Base-by-base conservation (phyloP, 2,113 vertebrate genomes). In the Acrocephalus arundinaceus region DNA sequence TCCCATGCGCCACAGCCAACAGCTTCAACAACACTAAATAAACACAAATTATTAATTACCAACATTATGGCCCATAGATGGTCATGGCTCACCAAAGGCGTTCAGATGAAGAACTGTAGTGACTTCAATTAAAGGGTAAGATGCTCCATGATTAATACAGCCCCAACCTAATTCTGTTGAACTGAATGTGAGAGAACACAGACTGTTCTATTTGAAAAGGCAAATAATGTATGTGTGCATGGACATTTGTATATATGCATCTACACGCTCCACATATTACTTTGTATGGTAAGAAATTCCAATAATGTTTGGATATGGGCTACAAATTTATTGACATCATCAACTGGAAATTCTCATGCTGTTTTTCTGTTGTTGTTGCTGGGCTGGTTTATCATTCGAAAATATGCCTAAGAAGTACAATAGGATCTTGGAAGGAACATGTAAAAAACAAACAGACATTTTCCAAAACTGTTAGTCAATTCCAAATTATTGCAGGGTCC, bases 401-500 rank as follows among this genome's bases (percentile, higher is more conserved):
- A 88, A 59, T 61, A 86, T 20, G 30, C 15, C 11, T 17, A 85
- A 93, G 75, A 82, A 95, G 46, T 54, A 89, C 22, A 94, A 92
- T 33, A 54, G 51, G 75, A 77, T 94, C 85, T 89, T 80, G 72
- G 63, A 93, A 97, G 54, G 55, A 49, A 59, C 55, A 75, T 0
- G 10, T 37, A 9, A 88, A 93, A 95, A 65, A 54, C 78, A 95
- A 70, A 57, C 78, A 94, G 51, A 57, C 57, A 55, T 94, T 87
- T 91, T 85, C 65, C 68, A 90, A 96, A 97, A 95, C 95, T 96
- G 96, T 93, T 97, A 97, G 96, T 98, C 95, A 97, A 97, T 92
- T 96, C 91, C 93, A 92, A 98, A 97, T 97, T 96, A 97, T 96
- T 97, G 97, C 94, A 90, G 91, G 93, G 97, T 95, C 97, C 96